Percentiles rank a stretch among this genome's conserved stretches.
phyloP scores from a whole-genome alignment of 2,888 invertebrate species.

The Dendrolimus pini region DNA sequence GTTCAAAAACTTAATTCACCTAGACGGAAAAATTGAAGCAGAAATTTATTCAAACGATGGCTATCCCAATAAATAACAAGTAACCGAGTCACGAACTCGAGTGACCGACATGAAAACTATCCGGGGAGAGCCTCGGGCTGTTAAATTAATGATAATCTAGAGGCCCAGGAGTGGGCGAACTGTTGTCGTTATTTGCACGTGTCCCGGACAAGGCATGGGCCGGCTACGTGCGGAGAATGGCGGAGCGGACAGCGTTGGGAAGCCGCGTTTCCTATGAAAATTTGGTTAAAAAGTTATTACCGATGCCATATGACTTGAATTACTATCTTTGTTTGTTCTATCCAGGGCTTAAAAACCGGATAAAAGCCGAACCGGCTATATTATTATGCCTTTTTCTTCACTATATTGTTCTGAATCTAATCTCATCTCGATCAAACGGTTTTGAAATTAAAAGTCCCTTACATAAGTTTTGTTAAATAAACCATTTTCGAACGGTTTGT shows the following conservation, averaged over 20 bases:
- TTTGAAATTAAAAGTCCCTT: too few relatives aligned
- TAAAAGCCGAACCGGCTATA: too few relatives aligned
- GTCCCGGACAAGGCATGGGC: conserved; percentile 22
- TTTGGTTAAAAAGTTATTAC: not conserved
- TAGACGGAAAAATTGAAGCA: not conserved
- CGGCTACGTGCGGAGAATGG: conserved; percentile 31
- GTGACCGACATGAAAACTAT: conserved; percentile 27
- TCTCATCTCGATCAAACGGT: too few relatives aligned
- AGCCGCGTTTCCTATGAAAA: not conserved
- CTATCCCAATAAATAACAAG: conserved; percentile 17
- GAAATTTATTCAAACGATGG: conserved; percentile 6
- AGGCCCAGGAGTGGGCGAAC: conserved; percentile 32
- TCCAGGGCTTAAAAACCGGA: too few relatives aligned
- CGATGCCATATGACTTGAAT: not conserved
- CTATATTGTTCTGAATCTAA: too few relatives aligned
- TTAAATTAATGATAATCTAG: conserved; percentile 61
- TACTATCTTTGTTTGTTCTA: not conserved
- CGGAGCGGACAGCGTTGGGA: conserved; percentile 14
- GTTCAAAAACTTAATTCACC: too few relatives aligned
- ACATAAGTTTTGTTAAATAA: too few relatives aligned
- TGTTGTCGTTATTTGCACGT: conserved; percentile 61
- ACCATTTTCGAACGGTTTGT: too few relatives aligned
- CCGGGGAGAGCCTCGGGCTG: conserved; percentile 30
- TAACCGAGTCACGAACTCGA: conserved; percentile 33
- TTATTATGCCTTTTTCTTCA: too few relatives aligned